Base-by-base conservation (phyloP, 1,140 invertebrate genomes). In the Drosophila aff. region DNA sequence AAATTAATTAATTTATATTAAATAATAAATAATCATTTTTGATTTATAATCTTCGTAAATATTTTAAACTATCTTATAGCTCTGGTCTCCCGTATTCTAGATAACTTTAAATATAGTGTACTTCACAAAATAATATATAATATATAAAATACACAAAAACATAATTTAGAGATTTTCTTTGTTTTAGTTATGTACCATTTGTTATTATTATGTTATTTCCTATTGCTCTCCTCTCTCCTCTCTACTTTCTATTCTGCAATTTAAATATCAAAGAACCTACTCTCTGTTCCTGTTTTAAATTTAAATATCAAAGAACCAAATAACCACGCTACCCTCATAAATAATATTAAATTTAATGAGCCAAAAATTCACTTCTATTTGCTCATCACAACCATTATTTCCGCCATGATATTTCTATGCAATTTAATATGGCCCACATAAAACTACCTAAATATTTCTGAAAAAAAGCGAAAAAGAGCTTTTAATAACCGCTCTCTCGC, bases 361-460 rank as follows among this genome's bases (percentile, higher is more conserved):
- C 18, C 33, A 40, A 10, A 55, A 55, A 40, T 23, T 10, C 2
- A 9, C 8, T 55, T 21, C 3, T 55, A 38, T 55, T 55, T 40
- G 21, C 33, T n/a, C 53, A 40, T 38, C 53, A 55, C 6, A 40
- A 23, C 33, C 33, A 55, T 40, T 55, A 55, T 38, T 38, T 15
- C 8, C 52, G 52, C 52, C 52, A 9, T 23, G 33, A 38, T 15
- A 46, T 62, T 66, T 63, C 6, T 23, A 13, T 23, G 41, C 58
- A 44, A 46, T 63, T 63, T 63, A 63, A 46, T 38, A n/a, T 43
- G n/a, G 8, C 41, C 23, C 33, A 46, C 58, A 62, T 36, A 18
- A 46, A 66, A 46, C n/a, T 28, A 41, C 58, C 38, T 26, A 47
- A 66, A 46, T 63, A 36, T 66, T 61, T 36, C 21, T 7, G 23